Percentiles rank a stretch among this genome's conserved stretches.
Conservation (phyloP, 2,113 vertebrate genomes). For the Plecturocebus donacophilus region DNA sequence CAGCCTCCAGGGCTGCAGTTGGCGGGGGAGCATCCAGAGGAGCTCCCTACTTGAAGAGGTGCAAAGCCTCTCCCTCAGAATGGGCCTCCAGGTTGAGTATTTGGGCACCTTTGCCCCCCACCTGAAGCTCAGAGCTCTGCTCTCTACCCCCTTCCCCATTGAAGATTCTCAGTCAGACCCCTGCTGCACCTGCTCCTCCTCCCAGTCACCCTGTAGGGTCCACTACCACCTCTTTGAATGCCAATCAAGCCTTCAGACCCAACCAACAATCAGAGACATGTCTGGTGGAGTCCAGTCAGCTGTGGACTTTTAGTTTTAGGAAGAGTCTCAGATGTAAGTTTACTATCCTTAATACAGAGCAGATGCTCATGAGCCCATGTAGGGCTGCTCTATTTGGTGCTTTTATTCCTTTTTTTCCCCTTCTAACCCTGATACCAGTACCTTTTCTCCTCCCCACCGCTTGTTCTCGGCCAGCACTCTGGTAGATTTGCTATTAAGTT, state of each 20-base stretch:
- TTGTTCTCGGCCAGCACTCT: no score
- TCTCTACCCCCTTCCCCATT: background rate
- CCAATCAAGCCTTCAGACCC: fast-evolving
- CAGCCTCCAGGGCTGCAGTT: background rate
- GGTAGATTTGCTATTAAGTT: background rate
- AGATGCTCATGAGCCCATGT: fast-evolving
- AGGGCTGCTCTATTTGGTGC: background rate
- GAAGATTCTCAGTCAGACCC: background rate
- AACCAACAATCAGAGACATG: background rate
- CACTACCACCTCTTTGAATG: background rate
- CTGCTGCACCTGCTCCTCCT: fast-evolving
- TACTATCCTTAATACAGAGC: background rate
- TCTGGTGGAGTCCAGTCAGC: fast-evolving
- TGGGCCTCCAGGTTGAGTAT: background rate
- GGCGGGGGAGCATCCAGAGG: background rate
- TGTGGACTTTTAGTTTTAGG: background rate
- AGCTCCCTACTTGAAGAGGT: background rate
- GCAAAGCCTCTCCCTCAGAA: background rate
- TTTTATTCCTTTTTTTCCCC: background rate
- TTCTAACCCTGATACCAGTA: no score
- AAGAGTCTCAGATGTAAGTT: background rate
- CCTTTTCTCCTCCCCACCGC: background rate
- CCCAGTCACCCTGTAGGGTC: background rate
- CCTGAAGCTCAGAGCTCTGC: background rate
- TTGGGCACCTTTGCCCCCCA: background rate